Conservation (phyloP, 2,888 invertebrate species). For the Zootermopsis nevadensis region DNA sequence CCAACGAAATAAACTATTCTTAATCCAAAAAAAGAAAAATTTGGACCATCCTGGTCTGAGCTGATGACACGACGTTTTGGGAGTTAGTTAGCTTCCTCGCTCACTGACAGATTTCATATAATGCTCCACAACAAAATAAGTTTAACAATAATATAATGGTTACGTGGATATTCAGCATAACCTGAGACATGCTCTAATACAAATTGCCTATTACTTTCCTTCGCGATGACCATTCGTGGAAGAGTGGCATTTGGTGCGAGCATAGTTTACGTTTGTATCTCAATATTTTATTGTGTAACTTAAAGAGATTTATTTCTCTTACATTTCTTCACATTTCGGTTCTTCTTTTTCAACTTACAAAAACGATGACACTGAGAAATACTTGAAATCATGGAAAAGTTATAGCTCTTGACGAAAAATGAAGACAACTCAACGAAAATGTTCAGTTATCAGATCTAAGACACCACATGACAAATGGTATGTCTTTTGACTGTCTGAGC, state of each 20-base stretch:
- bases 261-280: background rate
- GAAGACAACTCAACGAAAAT: background rate
- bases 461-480: background rate
- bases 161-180: no score
- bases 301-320: background rate
- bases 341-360: background rate
- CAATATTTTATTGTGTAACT: no score
- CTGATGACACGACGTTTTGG: no score
- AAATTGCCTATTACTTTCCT: background rate
- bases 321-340: no score
- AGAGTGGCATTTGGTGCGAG: background rate
- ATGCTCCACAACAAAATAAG: no score
- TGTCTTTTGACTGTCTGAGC: background rate
- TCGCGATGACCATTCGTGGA: background rate
- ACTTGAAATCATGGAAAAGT: background rate
- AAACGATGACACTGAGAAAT: background rate
- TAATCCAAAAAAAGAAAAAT: no score
- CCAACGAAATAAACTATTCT: no score
- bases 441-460: background rate
- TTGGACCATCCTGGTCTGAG: no score
- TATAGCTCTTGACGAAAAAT: background rate
- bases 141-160: no score
- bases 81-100: no score
- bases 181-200: no score
- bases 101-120: no score